Evolutionary conservation across 2,888 invertebrate species (phyloP).

Genomic region (Rhodophaea formosa): DNA sequence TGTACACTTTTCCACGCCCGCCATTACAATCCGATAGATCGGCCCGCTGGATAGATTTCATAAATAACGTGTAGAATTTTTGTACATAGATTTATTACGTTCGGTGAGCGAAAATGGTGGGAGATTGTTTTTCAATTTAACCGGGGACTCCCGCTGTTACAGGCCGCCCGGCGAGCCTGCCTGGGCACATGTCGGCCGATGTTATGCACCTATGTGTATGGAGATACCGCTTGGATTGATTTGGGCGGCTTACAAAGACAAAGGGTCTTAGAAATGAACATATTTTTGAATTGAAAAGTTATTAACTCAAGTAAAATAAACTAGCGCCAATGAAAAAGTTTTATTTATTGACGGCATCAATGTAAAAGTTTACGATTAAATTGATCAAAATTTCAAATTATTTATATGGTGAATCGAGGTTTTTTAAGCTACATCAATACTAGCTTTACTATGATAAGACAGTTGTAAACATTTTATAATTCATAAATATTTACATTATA

Average conservation of each 20-base stretch:
- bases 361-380: no score
- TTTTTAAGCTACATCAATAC: no score
- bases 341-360: no score
- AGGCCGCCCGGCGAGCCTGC: conserved; percentile 57
- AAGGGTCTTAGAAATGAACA: not conserved
- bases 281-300: no score
- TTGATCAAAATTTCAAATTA: no score
- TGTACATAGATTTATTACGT: conserved; percentile 82
- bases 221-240: conserved; percentile 1
- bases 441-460: no score
- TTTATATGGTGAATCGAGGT: no score
- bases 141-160: conserved; percentile 75
- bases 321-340: no score
- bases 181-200: conserved; percentile 30
- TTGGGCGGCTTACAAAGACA: not conserved
- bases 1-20: conserved; percentile 41
- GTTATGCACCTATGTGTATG: conserved; percentile 16
- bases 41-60: conserved; percentile 72
- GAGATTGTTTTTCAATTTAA: conserved; percentile 82
- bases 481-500: no score
- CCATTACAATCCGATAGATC: conserved; percentile 58
- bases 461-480: no score
- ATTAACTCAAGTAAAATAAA: no score
- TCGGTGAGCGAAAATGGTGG: conserved; percentile 80
- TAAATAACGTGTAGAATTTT: conserved; percentile 80